Evolutionary conservation across 2,888 invertebrate genomes (phyloP).

Genomic region (Lordiphosa fenestrarum): DNA sequence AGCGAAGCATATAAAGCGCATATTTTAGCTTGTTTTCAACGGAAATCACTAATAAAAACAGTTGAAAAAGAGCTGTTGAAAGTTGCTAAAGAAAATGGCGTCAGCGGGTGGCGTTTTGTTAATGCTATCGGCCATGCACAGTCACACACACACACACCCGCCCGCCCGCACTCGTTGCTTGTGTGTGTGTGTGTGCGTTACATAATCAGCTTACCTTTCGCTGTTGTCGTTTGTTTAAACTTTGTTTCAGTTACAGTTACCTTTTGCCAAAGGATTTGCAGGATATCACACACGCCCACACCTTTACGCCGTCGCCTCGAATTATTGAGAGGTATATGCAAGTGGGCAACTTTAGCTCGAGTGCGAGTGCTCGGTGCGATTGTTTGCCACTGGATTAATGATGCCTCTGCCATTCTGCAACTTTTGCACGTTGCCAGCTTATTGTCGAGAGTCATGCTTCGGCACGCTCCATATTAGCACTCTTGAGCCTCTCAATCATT

Average conservation of each 20-base stretch:
- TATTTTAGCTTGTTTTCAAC: constrained; percentile 66
- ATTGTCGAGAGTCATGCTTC: constrained; percentile 21
- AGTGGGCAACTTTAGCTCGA: background rate
- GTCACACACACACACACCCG: constrained; percentile 15
- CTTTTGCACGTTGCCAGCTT: constrained; percentile 15
- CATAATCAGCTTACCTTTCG: constrained; percentile 70
- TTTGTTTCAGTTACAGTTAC: constrained; percentile 41
- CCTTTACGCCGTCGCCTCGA: constrained; percentile 16
- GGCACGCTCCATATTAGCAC: constrained; percentile 38
- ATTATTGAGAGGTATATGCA: constrained; percentile 9
- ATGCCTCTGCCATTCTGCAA: constrained; percentile 19
- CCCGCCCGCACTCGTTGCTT: constrained; percentile 2
- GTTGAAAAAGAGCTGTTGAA: constrained; percentile 62
- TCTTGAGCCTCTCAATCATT: constrained; percentile 44
- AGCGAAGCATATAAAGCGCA: constrained; percentile 35
- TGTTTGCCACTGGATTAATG: constrained; percentile 19
- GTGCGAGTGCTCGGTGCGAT: background rate
- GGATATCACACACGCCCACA: constrained; percentile 29
- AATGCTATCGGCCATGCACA: constrained; percentile 50
- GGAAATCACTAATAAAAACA: constrained; percentile 74
- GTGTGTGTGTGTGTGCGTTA: constrained; percentile 44
- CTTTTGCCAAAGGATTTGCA: constrained; percentile 42
- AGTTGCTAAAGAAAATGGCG: constrained; percentile 70
- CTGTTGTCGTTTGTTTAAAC: constrained; percentile 33
- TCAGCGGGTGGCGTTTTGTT: constrained; percentile 52